A percentile compares a stretch with the other conserved stretches of the same genome.
Conservation (phyloP, 2,113 vertebrate genomes). For the Lepus timidus region DNA sequence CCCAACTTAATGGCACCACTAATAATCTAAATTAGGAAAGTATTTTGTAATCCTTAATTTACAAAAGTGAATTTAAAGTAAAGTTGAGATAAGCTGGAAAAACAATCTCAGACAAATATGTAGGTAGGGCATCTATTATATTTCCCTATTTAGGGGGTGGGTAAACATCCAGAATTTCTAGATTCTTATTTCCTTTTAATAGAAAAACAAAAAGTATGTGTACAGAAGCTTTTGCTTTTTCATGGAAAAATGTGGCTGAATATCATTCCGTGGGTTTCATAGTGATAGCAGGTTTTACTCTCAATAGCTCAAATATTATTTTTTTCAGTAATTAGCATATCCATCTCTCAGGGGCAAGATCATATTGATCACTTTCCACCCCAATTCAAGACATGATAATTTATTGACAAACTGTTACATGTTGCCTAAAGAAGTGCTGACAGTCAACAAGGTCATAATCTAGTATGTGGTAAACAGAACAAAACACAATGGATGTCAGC, state of each 20-base stretch:
- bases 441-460: neutral
- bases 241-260: neutral
- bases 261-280: neutral
- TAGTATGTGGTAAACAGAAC: neutral
- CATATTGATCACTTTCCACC: neutral
- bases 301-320: neutral
- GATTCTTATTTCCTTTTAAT: neutral
- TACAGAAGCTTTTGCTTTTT: neutral
- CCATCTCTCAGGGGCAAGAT: neutral
- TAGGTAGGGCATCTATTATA: neutral
- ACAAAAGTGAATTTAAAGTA: neutral
- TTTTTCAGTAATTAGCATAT: neutral
- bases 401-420: neutral
- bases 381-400: neutral
- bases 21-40: neutral
- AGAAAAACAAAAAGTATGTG: neutral
- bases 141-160: neutral
- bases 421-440: neutral
- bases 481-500: neutral
- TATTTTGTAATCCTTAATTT: slow-evolving; percentile 24
- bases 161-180: neutral
- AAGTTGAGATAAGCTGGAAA: neutral
- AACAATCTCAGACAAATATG: neutral
- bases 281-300: neutral
- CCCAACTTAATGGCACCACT: neutral